phyloP scores from a whole-genome alignment of 1,140 invertebrate species.

The Nephila pilipes region DNA sequence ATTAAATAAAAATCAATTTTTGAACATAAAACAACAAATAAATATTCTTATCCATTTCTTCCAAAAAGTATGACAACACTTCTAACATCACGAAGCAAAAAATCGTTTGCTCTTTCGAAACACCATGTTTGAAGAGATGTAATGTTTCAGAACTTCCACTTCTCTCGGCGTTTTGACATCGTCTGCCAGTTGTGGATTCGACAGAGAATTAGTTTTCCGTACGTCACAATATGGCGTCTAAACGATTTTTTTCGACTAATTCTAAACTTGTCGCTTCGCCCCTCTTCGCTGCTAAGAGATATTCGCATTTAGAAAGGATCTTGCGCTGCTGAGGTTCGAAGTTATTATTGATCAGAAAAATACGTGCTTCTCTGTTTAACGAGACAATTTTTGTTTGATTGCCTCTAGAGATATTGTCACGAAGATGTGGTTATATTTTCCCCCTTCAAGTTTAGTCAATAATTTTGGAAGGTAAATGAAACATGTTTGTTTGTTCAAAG shows the following conservation, averaged over 20 bases:
- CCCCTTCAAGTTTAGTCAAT: too few relatives aligned
- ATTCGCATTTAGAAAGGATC: not conserved
- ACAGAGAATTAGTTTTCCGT: not conserved
- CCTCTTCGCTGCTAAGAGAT: not conserved
- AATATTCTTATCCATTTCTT: not conserved
- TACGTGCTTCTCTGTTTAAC: not conserved
- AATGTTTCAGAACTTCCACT: not conserved
- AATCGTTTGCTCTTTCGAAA: not conserved
- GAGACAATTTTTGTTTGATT: not conserved
- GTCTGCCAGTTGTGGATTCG: not conserved
- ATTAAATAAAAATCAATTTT: not conserved
- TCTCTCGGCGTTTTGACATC: not conserved
- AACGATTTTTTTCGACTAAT: not conserved
- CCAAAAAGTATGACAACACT: not conserved
- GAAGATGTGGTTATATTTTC: not conserved
- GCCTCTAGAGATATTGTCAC: not conserved
- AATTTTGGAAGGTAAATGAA: too few relatives aligned
- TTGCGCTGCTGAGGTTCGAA: not conserved
- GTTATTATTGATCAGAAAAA: not conserved
- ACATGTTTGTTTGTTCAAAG: too few relatives aligned
- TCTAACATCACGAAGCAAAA: not conserved
- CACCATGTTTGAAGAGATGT: not conserved
- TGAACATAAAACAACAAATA: not conserved
- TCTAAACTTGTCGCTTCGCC: not conserved
- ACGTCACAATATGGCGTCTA: conserved; percentile 13